A percentile compares a stretch with the other conserved stretches of the same genome.
These are phyloP conservation scores for Hyaena hyaena DNA, from an alignment of 2,113 vertebrate genomes.

Conservation along the genomic window DNA sequence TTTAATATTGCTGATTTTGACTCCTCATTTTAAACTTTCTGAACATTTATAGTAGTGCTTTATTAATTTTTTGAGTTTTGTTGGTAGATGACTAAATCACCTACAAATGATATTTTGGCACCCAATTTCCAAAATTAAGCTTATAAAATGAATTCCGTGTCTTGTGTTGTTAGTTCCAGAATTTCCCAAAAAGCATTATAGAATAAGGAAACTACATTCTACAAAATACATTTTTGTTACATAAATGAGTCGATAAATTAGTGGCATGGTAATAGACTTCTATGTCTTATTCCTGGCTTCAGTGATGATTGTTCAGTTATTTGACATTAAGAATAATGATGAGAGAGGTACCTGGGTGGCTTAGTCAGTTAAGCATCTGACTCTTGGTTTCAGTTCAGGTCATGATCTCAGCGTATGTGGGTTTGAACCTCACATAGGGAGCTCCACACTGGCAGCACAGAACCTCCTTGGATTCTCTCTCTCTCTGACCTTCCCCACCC, in stretches of 20 bases:
- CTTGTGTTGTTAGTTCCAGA: neutral
- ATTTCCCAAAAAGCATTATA: neutral
- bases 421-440: too few relatives aligned
- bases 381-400: too few relatives aligned
- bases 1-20: neutral
- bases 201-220: neutral
- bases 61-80: neutral
- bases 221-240: neutral
- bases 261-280: neutral
- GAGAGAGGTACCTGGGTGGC: too few relatives aligned
- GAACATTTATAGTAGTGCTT: neutral
- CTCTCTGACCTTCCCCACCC: too few relatives aligned
- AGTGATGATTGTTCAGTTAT: neutral
- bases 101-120: neutral
- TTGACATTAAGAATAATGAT: neutral
- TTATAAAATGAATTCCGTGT: neutral
- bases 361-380: too few relatives aligned
- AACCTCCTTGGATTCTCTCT: too few relatives aligned
- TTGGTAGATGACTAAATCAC: neutral
- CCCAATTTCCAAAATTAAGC: neutral
- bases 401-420: too few relatives aligned
- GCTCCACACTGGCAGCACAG: too few relatives aligned
- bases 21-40: neutral
- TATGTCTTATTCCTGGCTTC: neutral
- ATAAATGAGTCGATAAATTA: neutral